Evolutionary conservation across 2,888 invertebrate genomes (phyloP), one percentile per base, ranked within the genome.

Genomic region (Epistrophe grossulariae): DNA sequence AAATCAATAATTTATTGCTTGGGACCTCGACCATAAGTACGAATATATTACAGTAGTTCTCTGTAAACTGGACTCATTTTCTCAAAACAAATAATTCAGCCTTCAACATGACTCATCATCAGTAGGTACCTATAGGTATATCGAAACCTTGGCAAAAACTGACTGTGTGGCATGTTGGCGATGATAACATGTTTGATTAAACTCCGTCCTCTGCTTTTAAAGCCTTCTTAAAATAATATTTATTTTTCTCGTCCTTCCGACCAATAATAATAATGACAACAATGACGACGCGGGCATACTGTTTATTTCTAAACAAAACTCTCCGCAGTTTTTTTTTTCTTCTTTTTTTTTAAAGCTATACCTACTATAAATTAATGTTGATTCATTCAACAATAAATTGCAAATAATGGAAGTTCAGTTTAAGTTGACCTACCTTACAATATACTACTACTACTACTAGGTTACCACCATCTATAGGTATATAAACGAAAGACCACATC

Each of bases 311-410:
- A 68, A 68, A 68, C 50, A 68, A 68, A 68, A 38, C 68, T 38
- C 35, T 50, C 9, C 19, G 6, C 31, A 66, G 13, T 28, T 31
- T 10, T 17, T 9, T 8, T 28, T 31, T 10, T 17, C 35, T 8
- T 6, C 9, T 3, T 10, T 17, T 6, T 6, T 6, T 6, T 17
- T 4, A 13, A 13, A 15, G 38, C 19, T 13, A 31, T 7, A 19
- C n/a, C n/a, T n/a, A n/a, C 52, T 13, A 66, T 70, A 48, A 70
- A 70, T 19, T 70, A 31, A 70, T 40, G 70, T 70, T 55, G 55
- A 70, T 38, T 70, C 55, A 70, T 70, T 70, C 70, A 70, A 70
- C 70, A 70, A 70, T 70, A 55, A 52, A 70, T 70, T 55, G 70
- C 70, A 55, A 70, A 68, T 68, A 68, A 68, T 68, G 55, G 55